Percentiles rank a stretch among this genome's conserved stretches.
Conservation (phyloP, 2,113 vertebrate species). For the Columba janthina region DNA sequence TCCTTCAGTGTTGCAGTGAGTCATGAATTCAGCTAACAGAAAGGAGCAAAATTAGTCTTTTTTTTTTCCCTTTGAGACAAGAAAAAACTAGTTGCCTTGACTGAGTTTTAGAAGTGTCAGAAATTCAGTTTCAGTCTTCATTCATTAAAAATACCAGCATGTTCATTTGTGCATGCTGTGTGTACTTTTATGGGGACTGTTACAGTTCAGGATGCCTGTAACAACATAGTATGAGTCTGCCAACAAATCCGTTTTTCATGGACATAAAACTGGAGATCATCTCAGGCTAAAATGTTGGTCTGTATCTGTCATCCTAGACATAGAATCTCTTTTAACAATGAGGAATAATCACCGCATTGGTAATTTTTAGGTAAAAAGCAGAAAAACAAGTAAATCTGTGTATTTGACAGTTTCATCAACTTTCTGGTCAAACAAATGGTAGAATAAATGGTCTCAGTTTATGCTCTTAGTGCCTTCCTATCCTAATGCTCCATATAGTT, state of each 20-base stretch:
- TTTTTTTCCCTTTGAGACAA: not conserved
- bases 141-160: not conserved
- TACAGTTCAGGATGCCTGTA: not conserved
- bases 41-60: conserved; percentile 10
- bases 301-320: not conserved
- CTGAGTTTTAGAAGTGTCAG: not conserved
- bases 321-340: not conserved
- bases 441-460: not conserved
- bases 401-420: not conserved
- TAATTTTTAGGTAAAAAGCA: conserved; percentile 22
- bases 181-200: not conserved
- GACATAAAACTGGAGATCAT: not conserved
- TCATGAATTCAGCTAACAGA: conserved; percentile 35
- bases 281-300: not conserved
- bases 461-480: not conserved
- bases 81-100: not conserved
- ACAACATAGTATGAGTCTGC: not conserved
- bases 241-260: not conserved
- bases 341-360: not conserved
- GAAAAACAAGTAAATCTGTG: not conserved
- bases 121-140: not conserved
- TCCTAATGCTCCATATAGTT: not conserved
- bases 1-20: not conserved
- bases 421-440: not conserved
- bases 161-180: not conserved